Evolutionary conservation across 30 jellyfish, hydroid and myxozoan genomes (phyloP).

Genomic region (Clytia hemisphaerica): DNA sequence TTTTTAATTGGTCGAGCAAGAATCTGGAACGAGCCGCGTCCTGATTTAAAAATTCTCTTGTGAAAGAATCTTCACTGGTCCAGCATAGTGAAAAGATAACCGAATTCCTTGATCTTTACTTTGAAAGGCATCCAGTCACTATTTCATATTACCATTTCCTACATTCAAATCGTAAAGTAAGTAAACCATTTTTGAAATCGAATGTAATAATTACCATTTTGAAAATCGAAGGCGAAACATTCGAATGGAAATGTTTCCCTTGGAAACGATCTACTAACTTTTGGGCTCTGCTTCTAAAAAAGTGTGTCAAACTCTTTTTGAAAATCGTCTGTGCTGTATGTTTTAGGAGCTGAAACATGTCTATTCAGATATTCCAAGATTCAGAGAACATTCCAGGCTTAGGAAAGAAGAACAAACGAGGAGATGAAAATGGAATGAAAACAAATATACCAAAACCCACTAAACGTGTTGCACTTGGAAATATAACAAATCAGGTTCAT

Average conservation of each 20-base stretch:
- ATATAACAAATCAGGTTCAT: conserved; percentile 28
- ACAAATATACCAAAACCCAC: conserved; percentile 69
- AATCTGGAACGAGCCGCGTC: conserved; percentile 50
- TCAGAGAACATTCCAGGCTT: conserved; percentile 20
- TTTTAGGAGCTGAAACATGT: neutral
- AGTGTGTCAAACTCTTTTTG: neutral
- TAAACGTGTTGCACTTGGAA: conserved; percentile 84
- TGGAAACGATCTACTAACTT: neutral
- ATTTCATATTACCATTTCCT: too few relatives aligned
- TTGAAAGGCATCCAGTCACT: too few relatives aligned
- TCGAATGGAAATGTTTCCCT: too few relatives aligned
- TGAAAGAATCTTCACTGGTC: too few relatives aligned
- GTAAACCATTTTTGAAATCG: too few relatives aligned
- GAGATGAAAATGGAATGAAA: conserved; percentile 27
- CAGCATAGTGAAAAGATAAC: too few relatives aligned
- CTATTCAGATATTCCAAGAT: conserved; percentile 34
- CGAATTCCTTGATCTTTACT: too few relatives aligned
- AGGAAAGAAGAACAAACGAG: conserved; percentile 55
- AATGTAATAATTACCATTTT: too few relatives aligned
- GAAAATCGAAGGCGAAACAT: too few relatives aligned
- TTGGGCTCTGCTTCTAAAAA: neutral
- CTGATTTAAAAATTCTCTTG: neutral
- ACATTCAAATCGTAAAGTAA: too few relatives aligned
- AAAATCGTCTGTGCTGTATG: neutral
- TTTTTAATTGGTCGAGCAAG: conserved; percentile 14